phyloP scores from a whole-genome alignment of 2,113 vertebrate genomes.

The Esox niger region DNA sequence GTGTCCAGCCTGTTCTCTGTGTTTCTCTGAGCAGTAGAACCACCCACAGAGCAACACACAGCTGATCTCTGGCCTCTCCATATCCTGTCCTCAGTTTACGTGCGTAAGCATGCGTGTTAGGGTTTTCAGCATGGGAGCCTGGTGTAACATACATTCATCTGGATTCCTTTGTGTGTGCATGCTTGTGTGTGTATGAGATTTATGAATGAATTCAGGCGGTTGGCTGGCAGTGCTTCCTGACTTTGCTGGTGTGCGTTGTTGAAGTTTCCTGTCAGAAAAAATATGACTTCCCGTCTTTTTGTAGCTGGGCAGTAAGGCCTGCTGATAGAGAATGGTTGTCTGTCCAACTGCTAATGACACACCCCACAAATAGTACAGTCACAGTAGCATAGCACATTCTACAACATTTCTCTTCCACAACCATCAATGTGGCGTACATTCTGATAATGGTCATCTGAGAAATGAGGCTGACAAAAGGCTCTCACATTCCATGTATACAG shows the following conservation, averaged over 20 bases:
- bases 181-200: constrained; percentile 38
- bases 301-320: constrained; percentile 41
- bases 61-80: constrained; percentile 40
- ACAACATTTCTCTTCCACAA: neutral
- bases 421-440: neutral
- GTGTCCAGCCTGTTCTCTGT: constrained; percentile 21
- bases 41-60: constrained; percentile 21
- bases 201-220: constrained; percentile 52
- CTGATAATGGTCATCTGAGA: neutral
- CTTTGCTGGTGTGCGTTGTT: constrained; percentile 33
- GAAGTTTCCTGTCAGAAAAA: constrained; percentile 65
- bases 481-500: neutral
- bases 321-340: constrained; percentile 6
- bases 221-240: constrained; percentile 54
- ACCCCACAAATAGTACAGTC: neutral
- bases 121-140: neutral
- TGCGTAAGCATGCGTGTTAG: neutral
- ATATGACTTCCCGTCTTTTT: constrained; percentile 51
- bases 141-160: constrained; percentile 14
- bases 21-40: constrained; percentile 18
- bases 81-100: constrained; percentile 44
- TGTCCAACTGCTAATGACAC: constrained; percentile 12
- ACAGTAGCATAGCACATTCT: neutral
- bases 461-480: constrained; percentile 2
- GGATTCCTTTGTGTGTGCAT: constrained; percentile 17